Evolutionary conservation across 2,113 vertebrate genomes (phyloP), one percentile per base, ranked within the genome.

Genomic region (Nestor notabilis): DNA sequence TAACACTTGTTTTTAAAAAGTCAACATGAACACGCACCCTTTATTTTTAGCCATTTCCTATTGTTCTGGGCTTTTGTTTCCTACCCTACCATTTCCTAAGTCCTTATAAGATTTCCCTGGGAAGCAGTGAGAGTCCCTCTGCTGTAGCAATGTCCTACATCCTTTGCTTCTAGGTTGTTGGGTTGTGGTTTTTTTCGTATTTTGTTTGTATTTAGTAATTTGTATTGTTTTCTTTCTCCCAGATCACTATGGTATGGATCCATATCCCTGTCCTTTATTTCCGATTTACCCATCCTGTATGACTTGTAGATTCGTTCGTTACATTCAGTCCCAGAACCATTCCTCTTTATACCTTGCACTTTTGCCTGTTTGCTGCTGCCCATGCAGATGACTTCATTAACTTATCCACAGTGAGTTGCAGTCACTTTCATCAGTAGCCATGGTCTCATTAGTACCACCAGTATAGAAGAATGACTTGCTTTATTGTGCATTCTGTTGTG

Each of bases 21-120:
- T 17, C 20, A 20, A 0, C 24, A 8, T 12, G 44, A 77, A 43
- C 53, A 19, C 0, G 0, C 24, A 13, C 9, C 28, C 19, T n/a
- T 43, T 47, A 41, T 41, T 47, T 80, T 61, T 23, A 77, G 29
- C 46, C 10, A n/a, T n/a, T n/a, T n/a, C n/a, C n/a, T n/a, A n/a
- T n/a, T n/a, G n/a, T n/a, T n/a, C n/a, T n/a, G n/a, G n/a, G n/a
- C n/a, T 56, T 3, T 43, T 82, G 28, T 37, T 43, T 76, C 47
- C 55, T 52, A 25, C 27, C 24, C 19, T 72, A 9, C 44, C 33
- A 31, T 50, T 72, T 80, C 28, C 44, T 52, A 60, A 85, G 44
- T 72, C 52, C 35, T 79, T 33, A 29, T 8, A 72, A 39, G 33
- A 58, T 72, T 65, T 70, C 44, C 19, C 37, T 72, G 66, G 50